These are phyloP conservation scores for Zelleria hepariella DNA, from an alignment of 2,888 invertebrate species.

Conservation along the genomic window DNA sequence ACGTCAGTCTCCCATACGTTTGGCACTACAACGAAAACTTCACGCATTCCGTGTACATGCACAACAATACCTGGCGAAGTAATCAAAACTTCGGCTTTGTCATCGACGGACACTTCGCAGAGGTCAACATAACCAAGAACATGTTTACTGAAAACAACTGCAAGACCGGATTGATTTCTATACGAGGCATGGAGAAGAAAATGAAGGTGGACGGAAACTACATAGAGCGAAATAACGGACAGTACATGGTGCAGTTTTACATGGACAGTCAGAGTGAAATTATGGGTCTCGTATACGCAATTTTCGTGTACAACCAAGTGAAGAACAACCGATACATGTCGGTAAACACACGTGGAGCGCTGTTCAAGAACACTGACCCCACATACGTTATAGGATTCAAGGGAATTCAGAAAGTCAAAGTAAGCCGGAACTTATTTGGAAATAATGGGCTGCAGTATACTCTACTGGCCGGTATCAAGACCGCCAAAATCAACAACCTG, in stretches of 20 bases:
- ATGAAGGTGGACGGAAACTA: slow-evolving; percentile 85
- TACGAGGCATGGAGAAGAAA: slow-evolving; percentile 97
- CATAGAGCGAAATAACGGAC: slow-evolving; percentile 84
- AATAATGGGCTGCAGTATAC: slow-evolving; percentile 90
- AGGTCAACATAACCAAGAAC: slow-evolving; percentile 89
- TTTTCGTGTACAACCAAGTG: slow-evolving; percentile 83
- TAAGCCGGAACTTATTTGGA: slow-evolving; percentile 90
- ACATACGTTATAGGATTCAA: slow-evolving; percentile 92
- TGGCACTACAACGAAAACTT: slow-evolving; percentile 96
- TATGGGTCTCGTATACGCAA: slow-evolving; percentile 85
- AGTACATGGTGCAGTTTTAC: slow-evolving; percentile 87
- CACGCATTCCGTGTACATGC: slow-evolving; percentile 90
- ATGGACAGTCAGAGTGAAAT: slow-evolving; percentile 95
- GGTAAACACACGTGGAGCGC: slow-evolving; percentile 38
- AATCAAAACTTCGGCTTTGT: slow-evolving; percentile 88
- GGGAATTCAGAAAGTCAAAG: slow-evolving; percentile 94
- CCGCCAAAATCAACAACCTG: slow-evolving; percentile 88
- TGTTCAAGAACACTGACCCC: slow-evolving; percentile 65
- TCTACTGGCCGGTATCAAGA: slow-evolving; percentile 90
- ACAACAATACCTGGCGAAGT: slow-evolving; percentile 88
- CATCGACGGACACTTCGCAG: slow-evolving; percentile 94
- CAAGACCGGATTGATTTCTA: slow-evolving; percentile 81
- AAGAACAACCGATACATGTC: slow-evolving; percentile 75
- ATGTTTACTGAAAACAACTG: slow-evolving; percentile 89
- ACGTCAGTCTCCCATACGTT: slow-evolving; percentile 91